Base-by-base conservation (phyloP, 2,113 vertebrate genomes). In the Campylorhamphus procurvoides region DNA sequence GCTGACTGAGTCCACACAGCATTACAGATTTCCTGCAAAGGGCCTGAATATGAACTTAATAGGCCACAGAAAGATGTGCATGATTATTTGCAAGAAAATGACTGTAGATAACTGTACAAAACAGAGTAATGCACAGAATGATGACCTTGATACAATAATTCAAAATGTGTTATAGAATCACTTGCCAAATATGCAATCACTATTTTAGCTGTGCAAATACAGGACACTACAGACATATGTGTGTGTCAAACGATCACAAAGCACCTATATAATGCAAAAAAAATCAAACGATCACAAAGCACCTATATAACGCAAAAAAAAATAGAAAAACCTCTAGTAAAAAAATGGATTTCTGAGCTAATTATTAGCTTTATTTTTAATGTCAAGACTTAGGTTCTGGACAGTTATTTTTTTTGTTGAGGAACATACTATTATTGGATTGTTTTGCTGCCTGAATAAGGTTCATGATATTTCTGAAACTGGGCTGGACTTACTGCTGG, bases 1-100 rank as follows among this genome's bases (percentile, higher is more conserved):
- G n/a, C 11, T 50, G 62, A 5, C 18, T 9, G 33, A 75, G 62
- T 53, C 50, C 23, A 84, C 24, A 64, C 5, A 46, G 27, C 69
- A 53, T 13, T 73, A 66, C 27, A 93, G 28, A 52, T 90, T 92
- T 94, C 29, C 40, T 74, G 12, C 33, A 77, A 62, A 64, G 55
- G 22, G 15, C 22, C 69, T 74, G 64, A 77, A 53, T 2, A 5
- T 20, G 10, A 37, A 6, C 4, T 58, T 68, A 28, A 67, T 15
- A 35, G 8, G 12, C 19, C n/a, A 53, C 37, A 68, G 56, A 59
- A 78, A 82, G 25, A 56, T 5, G 2, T 17, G 9, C 18, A 9
- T 16, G 23, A 35, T 42, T 82, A 44, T 55, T 72, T 72, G 18
- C 20, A 75, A 35, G 11, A 49, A 4, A 79, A 39, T 14, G 47